A percentile compares a stretch with the other conserved stretches of the same genome.
Conservation (phyloP, 2,888 invertebrate species). For the Euspilapteryx auroguttella region DNA sequence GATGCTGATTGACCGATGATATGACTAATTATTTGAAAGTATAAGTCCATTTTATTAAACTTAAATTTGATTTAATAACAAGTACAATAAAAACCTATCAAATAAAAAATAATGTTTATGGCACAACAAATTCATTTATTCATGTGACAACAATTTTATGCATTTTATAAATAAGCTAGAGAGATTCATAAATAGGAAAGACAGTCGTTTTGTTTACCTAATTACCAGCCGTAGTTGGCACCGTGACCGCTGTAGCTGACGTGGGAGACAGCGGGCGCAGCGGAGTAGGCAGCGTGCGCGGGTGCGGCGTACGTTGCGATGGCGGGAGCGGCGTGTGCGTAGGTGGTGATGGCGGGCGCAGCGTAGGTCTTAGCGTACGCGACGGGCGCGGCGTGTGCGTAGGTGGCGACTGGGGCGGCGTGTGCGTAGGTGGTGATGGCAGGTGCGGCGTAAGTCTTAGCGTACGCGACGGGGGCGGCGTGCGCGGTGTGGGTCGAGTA, state of each 20-base stretch:
- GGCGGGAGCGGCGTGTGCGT: constrained; percentile 12
- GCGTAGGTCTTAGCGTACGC: background rate
- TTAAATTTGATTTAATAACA: no score
- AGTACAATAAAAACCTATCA: no score
- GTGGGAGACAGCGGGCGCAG: constrained; percentile 54
- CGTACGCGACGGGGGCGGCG: constrained; percentile 30
- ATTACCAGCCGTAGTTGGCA: constrained; percentile 47
- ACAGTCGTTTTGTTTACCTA: background rate
- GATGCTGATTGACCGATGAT: no score
- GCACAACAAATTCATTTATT: no score
- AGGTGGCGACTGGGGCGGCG: constrained; percentile 15
- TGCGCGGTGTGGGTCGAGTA: constrained; percentile 17
- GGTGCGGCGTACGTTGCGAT: constrained; percentile 17
- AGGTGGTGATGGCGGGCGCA: constrained; percentile 9
- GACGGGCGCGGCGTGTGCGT: constrained; percentile 2
- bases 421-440: constrained; percentile 27
- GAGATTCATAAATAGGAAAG: no score
- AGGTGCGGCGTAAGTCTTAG: constrained; percentile 18
- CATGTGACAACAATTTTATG: background rate
- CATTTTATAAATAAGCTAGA: background rate
- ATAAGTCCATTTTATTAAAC: no score
- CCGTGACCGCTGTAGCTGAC: constrained; percentile 56
- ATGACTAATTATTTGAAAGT: no score
- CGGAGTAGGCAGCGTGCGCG: constrained; percentile 17
- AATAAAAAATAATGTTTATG: no score